phyloP scores from a whole-genome alignment of 2,797 vertebrate genomes.

The Periparus ater region DNA sequence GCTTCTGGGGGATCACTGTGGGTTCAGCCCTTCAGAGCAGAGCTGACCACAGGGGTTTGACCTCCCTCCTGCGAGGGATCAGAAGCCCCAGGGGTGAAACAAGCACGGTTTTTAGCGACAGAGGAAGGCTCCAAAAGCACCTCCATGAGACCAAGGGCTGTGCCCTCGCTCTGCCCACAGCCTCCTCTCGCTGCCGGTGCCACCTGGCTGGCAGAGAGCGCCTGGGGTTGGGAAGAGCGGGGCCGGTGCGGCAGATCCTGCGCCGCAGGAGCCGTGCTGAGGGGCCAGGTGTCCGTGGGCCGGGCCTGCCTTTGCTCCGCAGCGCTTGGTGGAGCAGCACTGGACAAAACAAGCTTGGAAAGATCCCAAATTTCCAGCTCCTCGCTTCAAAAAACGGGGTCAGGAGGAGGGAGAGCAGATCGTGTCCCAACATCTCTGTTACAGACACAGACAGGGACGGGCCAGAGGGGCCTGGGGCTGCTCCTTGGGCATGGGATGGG shows the following conservation, averaged over 20 bases:
- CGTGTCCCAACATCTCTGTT: background rate
- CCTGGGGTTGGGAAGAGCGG: background rate
- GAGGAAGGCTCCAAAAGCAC: background rate
- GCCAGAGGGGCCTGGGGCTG: background rate
- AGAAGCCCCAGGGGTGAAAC: background rate
- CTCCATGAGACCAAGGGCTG: accelerated
- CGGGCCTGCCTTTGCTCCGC: background rate
- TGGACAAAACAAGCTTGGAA: background rate
- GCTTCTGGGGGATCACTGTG: background rate
- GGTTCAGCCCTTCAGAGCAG: background rate
- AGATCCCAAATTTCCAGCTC: background rate
- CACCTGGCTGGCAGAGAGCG: background rate
- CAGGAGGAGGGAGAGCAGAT: slow-evolving; percentile 3
- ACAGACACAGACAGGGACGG: background rate
- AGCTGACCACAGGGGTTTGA: background rate
- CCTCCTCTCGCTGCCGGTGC: background rate
- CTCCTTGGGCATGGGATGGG: background rate
- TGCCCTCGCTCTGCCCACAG: background rate
- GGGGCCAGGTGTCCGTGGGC: slow-evolving; percentile 30
- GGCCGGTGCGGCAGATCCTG: background rate
- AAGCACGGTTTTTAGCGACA: accelerated
- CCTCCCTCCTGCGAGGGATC: background rate
- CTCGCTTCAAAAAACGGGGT: background rate
- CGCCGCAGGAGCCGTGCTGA: slow-evolving; percentile 32
- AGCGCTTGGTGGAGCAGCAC: background rate